Base-by-base conservation (phyloP, 2,888 invertebrate species). In the Hydropsyche betteni region DNA sequence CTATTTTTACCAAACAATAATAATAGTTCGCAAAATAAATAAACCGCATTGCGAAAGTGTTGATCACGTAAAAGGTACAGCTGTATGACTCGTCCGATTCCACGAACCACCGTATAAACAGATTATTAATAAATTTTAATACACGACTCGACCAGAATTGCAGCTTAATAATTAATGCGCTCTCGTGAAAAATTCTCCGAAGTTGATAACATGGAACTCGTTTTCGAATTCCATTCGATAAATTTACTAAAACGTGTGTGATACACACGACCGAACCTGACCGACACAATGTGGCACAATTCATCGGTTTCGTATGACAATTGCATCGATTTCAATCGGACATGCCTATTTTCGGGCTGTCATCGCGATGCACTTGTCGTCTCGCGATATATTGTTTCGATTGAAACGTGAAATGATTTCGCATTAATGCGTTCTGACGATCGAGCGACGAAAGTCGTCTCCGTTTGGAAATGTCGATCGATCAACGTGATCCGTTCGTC, bases 401-500 rank as follows among this genome's bases (percentile, higher is more conserved):
- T 44, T 44, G 44, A 44, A 10, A 8, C 44, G 44, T 24, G 24
- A 24, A 24, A 24, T 24, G 24, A 24, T 34, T 64, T 34, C 33
- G 24, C 64, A 55, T 55, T 24, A 14, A 24, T 14, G 71, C 34
- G 24, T 14, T 36, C 72, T 24, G 72, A 44, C 44, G 44, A 44
- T 44, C 44, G 44, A 44, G 44, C 44, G 44, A 44, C 44, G 44
- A 44, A 44, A 44, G 44, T 44, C 44, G 44, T 10, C n/a, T 44
- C 68, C 36, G 12, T 36, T 44, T 51, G 44, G 51, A 74, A 61
- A 53, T 33, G 55, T 44, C 74, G 52, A 69, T 74, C 69, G 50
- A 74, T 74, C 69, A 36, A 68, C 53, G 52, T 16, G 58, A 53
- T 64, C 16, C 74, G 69, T 74, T 74, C 74, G 36, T 69, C 36